Base-by-base conservation (phyloP, 1,140 invertebrate species). In the Danaus plexippus region DNA sequence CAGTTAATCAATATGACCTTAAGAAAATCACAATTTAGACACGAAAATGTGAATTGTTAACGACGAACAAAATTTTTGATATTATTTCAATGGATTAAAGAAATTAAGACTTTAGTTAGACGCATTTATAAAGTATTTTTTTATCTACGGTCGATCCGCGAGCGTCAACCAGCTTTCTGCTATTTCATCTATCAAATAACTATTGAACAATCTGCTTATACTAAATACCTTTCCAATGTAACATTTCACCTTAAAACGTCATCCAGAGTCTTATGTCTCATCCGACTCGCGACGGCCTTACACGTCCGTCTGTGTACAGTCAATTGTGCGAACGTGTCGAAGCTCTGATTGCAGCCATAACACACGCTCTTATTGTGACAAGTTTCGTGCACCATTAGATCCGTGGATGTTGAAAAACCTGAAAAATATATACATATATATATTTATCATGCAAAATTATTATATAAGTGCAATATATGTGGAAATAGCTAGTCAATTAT, bases 351-450 rank as follows among this genome's bases (percentile, higher is more conserved):
- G 49, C 83, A 86, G 1, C 66, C 71, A 49, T 80, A 84, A 47
- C 83, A 86, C 9, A 70, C 61, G 9, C 71, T 62, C 49, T 77
- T 79, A 43, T 81, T 77, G 57, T 86, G 83, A 47, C 76, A 83
- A 0, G 77, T 83, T 59, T 86, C 80, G 45, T 86, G 83, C 6
- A 84, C 80, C 75, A 83, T 82, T 6, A 86, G 63, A 40, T 84
- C 83, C 1, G 80, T 84, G 0, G 75, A 72, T 3, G 80, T 84
- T 9, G 55, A 46, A 51, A 82, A 85, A 49, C 49, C 82, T 85
- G 65, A 1, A 66, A 69, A 46, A 48, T 13, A 15, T n/a, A n/a
- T n/a, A n/a, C n/a, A 54, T 4, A 58, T 5, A n/a, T 13, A 13
- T 10, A n/a, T 44, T 43, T 9, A 13, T 48, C 11, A 7, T n/a